phyloP scores from a whole-genome alignment of 2,888 invertebrate genomes.

The Scrobipalpa atriplicella region DNA sequence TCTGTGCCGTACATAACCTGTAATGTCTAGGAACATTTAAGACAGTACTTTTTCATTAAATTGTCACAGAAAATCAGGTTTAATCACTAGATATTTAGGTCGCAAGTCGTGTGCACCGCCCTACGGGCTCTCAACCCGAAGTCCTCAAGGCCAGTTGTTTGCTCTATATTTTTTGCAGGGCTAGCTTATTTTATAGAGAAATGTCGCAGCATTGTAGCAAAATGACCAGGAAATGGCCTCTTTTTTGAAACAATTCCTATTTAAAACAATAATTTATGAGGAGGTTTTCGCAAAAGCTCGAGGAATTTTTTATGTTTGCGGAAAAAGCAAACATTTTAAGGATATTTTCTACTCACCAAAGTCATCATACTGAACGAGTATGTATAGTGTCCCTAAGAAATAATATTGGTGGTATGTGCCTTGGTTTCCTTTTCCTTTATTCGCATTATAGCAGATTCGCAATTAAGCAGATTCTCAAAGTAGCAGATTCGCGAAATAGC shows the following conservation, averaged over 20 bases:
- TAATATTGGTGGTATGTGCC: too few species aligned
- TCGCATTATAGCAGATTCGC: too few species aligned
- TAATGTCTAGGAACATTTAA: slow-evolving; percentile 63
- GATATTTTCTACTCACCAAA: too few species aligned
- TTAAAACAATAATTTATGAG: background rate
- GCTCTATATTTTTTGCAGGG: slow-evolving; percentile 42
- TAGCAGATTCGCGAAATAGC: too few species aligned
- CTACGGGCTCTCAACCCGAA: slow-evolving; percentile 39
- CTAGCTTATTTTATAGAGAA: slow-evolving; percentile 15
- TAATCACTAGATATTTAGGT: slow-evolving; percentile 57
- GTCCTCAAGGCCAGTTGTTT: slow-evolving; percentile 60
- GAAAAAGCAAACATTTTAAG: too few species aligned
- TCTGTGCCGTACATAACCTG: background rate
- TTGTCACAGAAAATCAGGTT: slow-evolving; percentile 61
- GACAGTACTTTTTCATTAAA: slow-evolving; percentile 57
- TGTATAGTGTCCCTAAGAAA: too few species aligned
- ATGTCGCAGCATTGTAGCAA: background rate
- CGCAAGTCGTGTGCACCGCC: slow-evolving; percentile 47
- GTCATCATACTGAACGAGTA: too few species aligned
- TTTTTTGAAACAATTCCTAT: background rate
- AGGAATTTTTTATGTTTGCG: too few species aligned
- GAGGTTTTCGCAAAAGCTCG: too few species aligned
- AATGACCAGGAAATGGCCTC: background rate
- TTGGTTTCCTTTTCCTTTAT: too few species aligned
- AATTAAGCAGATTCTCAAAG: too few species aligned